phyloP scores from a whole-genome alignment of 2,113 vertebrate species.

The Forbesichthys papilliferus region DNA sequence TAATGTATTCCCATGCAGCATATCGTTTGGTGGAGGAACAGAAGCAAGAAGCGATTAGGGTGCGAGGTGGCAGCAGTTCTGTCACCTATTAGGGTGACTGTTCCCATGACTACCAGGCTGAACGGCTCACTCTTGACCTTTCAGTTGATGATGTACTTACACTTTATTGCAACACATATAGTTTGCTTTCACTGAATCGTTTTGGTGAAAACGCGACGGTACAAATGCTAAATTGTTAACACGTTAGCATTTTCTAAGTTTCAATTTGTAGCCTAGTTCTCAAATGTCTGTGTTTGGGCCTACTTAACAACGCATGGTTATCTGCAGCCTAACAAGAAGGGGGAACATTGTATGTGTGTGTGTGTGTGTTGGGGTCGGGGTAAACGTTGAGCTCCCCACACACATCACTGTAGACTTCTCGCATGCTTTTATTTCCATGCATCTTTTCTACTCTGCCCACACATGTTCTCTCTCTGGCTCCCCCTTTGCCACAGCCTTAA shows the following conservation, averaged over 20 bases:
- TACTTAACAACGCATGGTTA: neutral
- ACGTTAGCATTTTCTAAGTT: no score
- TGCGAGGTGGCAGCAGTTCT: constrained; percentile 11
- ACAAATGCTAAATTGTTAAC: no score
- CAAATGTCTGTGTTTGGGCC: no score
- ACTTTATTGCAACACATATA: constrained; percentile 47
- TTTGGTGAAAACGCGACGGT: neutral
- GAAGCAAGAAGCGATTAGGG: constrained; percentile 5
- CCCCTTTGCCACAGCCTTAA: constrained; percentile 52
- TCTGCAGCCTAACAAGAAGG: neutral
- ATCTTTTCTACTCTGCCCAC: constrained; percentile 62
- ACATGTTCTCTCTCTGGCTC: constrained; percentile 55
- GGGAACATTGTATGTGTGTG: neutral
- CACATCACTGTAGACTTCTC: constrained; percentile 23
- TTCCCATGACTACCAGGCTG: constrained; percentile 58
- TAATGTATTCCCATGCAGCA: no score
- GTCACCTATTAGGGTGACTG: constrained; percentile 35
- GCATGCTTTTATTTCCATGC: constrained; percentile 42
- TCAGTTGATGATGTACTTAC: constrained; percentile 31
- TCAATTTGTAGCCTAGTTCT: no score
- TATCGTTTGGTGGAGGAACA: neutral
- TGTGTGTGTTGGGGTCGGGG: neutral
- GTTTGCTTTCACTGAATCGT: constrained; percentile 21
- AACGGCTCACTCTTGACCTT: constrained; percentile 64
- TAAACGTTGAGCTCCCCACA: constrained; percentile 19